These are phyloP conservation scores for Varroa destructor DNA, from an alignment of 1,140 invertebrate genomes.

Conservation along the genomic window DNA sequence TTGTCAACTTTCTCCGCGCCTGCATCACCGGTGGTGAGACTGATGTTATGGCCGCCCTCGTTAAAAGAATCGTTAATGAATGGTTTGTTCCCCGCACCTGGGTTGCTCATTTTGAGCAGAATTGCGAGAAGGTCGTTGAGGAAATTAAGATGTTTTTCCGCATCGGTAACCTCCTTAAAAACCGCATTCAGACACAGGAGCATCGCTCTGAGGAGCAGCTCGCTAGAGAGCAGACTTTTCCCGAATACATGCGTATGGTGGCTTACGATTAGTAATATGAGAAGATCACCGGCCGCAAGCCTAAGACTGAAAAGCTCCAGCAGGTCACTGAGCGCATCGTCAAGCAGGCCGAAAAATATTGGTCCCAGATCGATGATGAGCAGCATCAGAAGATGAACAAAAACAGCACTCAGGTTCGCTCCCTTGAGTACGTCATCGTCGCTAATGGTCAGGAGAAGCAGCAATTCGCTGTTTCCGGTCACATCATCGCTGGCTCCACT, in stretches of 20 bases:
- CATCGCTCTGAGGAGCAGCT: conserved; percentile 16
- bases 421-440: conserved; percentile 14
- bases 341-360: conserved; percentile 10
- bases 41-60: conserved; percentile 5
- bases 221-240: background rate
- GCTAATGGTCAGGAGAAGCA: conserved; percentile 4
- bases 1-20: conserved; percentile 6
- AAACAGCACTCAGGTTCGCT: conserved; percentile 22
- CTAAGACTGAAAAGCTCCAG: conserved; percentile 7
- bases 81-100: conserved; percentile 23
- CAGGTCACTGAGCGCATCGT: background rate
- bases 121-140: background rate
- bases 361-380: conserved; percentile 8
- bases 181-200: conserved; percentile 12
- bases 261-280: conserved; percentile 9
- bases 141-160: conserved; percentile 19
- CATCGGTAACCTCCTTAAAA: conserved; percentile 17
- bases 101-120: conserved; percentile 3
- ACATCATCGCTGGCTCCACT: background rate
- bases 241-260: conserved; percentile 24
- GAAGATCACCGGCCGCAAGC: conserved; percentile 27
- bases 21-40: background rate
- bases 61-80: conserved; percentile 1
- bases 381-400: background rate
- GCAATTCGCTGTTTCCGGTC: background rate